Conservation (phyloP, 1,140 invertebrate species). For the Drosophila virilis region DNA sequence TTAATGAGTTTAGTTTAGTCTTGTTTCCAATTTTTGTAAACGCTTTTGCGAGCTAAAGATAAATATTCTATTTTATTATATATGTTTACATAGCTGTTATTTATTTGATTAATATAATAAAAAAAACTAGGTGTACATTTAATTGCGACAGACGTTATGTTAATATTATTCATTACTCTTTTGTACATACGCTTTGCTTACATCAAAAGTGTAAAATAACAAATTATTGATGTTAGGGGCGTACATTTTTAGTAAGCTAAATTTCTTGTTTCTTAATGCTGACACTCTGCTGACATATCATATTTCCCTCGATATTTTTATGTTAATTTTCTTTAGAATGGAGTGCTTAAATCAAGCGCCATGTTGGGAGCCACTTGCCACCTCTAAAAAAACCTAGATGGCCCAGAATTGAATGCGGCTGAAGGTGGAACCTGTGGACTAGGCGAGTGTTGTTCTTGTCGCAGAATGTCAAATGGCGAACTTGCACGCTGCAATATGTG, state of each 20-base stretch:
- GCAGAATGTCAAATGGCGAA: slow-evolving; percentile 77
- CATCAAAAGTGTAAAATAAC: slow-evolving; percentile 11
- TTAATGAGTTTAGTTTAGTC: too few species aligned
- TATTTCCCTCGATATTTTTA: slow-evolving; percentile 18
- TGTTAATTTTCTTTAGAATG: slow-evolving; percentile 66
- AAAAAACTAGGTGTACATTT: slow-evolving; percentile 26
- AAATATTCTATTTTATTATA: slow-evolving; percentile 1
- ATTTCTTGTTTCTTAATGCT: slow-evolving; percentile 6
- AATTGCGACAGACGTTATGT: slow-evolving; percentile 23
- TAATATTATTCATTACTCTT: slow-evolving; percentile 22
- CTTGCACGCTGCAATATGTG: slow-evolving; percentile 79
- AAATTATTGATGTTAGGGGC: slow-evolving; percentile 8
- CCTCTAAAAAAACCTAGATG: slow-evolving; percentile 84
- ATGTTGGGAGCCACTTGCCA: slow-evolving; percentile 77
- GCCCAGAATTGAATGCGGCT: slow-evolving; percentile 79
- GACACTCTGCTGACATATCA: slow-evolving; percentile 23
- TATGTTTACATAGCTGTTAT: slow-evolving; percentile 5
- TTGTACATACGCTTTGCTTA: slow-evolving; percentile 27
- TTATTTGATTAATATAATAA: slow-evolving; percentile 16
- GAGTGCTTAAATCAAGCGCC: slow-evolving; percentile 81
- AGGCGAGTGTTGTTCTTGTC: slow-evolving; percentile 73
- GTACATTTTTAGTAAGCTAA: slow-evolving; percentile 14
- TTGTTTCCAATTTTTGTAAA: too few species aligned
- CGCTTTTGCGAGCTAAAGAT: too few species aligned
- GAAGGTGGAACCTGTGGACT: slow-evolving; percentile 68